Base-by-base conservation (phyloP, 2,888 invertebrate genomes). In the Noctua janthina region DNA sequence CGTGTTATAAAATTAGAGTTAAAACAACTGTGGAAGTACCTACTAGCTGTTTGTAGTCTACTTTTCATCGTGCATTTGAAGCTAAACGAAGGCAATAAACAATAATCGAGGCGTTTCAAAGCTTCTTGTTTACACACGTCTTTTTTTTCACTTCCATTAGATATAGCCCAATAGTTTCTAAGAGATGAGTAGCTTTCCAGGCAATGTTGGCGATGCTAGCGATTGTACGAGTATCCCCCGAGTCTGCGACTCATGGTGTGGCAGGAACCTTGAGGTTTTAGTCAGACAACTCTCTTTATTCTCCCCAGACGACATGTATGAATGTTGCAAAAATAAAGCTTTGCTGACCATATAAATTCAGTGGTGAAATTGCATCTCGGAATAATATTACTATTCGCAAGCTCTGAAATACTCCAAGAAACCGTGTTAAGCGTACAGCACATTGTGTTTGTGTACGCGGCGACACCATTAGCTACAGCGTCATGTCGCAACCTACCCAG, bases 401-500 rank as follows among this genome's bases (percentile, higher is more conserved):
- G 15, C 2, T 66, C n/a, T 68, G 20, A 39, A 46, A 62, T 69
- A 23, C 23, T 17, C 23, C 8, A 11, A 56, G 49, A 11, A 43
- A n/a, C n/a, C 69, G 8, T 39, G 39, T 20, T 29, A 69, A 64
- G 49, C 70, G 67, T 74, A 68, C 35, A 68, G 29, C 59, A 72
- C 69, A 85, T 89, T 85, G 82, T 86, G 78, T 86, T 80, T 84
- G 77, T 84, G 81, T 56, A 74, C 71, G 77, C 43, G 69, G 39
- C 78, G 79, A 85, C 88, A 88, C 91, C 94, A 94, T 95, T 94
- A 94, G 93, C 90, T 79, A 76, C 74, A 84, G 78, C 89, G 89
- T 87, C 92, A 87, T 92, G 91, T 91, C 88, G 71, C 70, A 79
- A 78, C 87, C 82, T 46, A 68, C 68, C 68, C 68, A 68, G 29